Conservation (phyloP, 2,888 invertebrate species). For the Heliconius ethilla region DNA sequence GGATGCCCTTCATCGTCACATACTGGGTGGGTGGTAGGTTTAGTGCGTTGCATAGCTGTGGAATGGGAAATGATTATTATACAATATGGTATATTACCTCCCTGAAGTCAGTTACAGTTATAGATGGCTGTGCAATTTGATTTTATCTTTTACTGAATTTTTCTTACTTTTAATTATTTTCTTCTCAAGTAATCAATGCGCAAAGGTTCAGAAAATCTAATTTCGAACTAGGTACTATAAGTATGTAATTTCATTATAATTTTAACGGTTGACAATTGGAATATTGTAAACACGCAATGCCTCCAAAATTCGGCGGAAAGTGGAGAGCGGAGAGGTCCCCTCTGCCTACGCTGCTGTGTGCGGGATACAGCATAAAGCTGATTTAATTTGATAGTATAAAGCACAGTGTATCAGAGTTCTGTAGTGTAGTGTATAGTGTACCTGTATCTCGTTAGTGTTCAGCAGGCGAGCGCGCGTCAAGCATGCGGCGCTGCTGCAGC, state of each 20-base stretch:
- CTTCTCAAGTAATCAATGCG: neutral
- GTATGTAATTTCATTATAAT: neutral
- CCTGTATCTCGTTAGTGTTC: slow-evolving; percentile 86
- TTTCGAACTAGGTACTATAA: neutral
- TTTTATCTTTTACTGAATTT: too few species aligned
- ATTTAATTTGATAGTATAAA: too few species aligned
- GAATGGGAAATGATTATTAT: neutral
- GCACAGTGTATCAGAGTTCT: too few species aligned
- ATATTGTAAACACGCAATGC: too few species aligned
- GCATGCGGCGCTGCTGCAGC: slow-evolving; percentile 80
- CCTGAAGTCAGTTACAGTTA: too few species aligned
- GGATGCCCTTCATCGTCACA: slow-evolving; percentile 92
- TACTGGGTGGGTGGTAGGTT: slow-evolving; percentile 93
- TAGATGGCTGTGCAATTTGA: too few species aligned
- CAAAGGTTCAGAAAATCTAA: neutral
- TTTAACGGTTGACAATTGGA: too few species aligned
- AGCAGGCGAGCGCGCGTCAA: slow-evolving; percentile 83
- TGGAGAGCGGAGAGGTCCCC: too few species aligned
- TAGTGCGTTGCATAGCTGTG: slow-evolving; percentile 87
- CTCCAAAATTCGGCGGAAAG: too few species aligned
- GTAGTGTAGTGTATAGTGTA: slow-evolving; percentile 48
- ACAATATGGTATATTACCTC: neutral
- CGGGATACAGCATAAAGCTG: too few species aligned
- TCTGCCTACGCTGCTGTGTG: neutral
- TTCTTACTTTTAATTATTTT: neutral